A percentile compares a stretch with the other conserved stretches of the same genome.
Evolutionary conservation across 2,113 vertebrate genomes (phyloP).

Genomic region (Cephalophus harveyi): DNA sequence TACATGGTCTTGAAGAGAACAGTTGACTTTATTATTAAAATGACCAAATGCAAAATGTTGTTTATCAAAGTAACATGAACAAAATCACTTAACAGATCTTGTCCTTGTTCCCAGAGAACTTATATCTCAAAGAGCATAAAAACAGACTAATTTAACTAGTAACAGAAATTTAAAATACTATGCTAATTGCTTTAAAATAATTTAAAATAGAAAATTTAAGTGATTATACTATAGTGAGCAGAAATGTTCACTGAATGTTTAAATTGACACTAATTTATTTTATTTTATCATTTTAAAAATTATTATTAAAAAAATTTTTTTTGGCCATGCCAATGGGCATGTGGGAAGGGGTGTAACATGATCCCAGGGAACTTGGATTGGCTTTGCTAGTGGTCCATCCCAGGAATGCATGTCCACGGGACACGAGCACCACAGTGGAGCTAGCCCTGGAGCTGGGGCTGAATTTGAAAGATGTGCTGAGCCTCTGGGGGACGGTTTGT

Average conservation of each 20-base stretch:
- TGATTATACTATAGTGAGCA: neutral
- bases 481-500: neutral
- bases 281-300: neutral
- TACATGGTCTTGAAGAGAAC: neutral
- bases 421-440: neutral
- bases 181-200: neutral
- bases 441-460: neutral
- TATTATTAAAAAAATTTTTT: neutral
- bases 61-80: neutral
- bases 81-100: neutral
- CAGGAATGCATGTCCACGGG: neutral
- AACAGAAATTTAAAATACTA: constrained; percentile 7
- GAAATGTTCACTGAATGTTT: neutral
- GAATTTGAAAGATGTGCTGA: neutral
- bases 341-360: neutral
- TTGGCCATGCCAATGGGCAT: neutral
- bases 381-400: neutral
- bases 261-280: neutral
- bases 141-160: neutral
- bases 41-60: neutral
- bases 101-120: neutral
- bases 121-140: neutral
- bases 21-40: neutral
- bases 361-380: neutral
- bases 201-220: constrained; percentile 12